A percentile compares a stretch with the other conserved stretches of the same genome.
phyloP scores from a whole-genome alignment of 2,113 vertebrate species.

The Prunella himalayana region DNA sequence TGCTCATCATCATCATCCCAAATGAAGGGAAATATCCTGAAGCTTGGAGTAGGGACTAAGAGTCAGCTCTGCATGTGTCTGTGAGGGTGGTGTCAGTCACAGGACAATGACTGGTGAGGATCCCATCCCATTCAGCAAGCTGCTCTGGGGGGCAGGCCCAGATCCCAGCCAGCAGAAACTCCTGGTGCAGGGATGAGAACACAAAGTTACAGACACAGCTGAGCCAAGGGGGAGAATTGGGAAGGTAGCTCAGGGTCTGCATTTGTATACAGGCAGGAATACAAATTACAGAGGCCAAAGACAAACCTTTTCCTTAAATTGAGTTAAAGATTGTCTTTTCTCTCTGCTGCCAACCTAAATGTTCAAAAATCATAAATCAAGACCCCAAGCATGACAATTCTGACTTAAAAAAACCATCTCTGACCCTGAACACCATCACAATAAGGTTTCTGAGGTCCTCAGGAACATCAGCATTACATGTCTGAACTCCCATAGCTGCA shows the following conservation, averaged over 20 bases:
- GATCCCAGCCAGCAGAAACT: not conserved
- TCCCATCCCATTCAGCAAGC: not conserved
- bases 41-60: not conserved
- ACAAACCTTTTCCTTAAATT: not conserved
- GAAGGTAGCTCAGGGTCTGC: not conserved
- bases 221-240: not conserved
- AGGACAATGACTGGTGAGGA: not conserved
- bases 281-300: not conserved
- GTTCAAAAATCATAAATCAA: not conserved
- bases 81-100: accelerated
- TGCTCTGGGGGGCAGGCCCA: not conserved
- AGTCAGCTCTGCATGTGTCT: not conserved
- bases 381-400: not conserved
- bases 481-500: not conserved
- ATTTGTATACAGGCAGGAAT: not conserved
- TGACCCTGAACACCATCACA: not conserved
- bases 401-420: not conserved
- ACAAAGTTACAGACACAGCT: not conserved
- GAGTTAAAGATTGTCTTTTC: not conserved
- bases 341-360: not conserved
- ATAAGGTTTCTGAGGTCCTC: not conserved
- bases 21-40: not conserved
- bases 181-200: not conserved
- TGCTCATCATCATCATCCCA: not conserved
- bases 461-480: not conserved